phyloP scores from a whole-genome alignment of 2,113 vertebrate species.

The Odocoileus hemionus region DNA sequence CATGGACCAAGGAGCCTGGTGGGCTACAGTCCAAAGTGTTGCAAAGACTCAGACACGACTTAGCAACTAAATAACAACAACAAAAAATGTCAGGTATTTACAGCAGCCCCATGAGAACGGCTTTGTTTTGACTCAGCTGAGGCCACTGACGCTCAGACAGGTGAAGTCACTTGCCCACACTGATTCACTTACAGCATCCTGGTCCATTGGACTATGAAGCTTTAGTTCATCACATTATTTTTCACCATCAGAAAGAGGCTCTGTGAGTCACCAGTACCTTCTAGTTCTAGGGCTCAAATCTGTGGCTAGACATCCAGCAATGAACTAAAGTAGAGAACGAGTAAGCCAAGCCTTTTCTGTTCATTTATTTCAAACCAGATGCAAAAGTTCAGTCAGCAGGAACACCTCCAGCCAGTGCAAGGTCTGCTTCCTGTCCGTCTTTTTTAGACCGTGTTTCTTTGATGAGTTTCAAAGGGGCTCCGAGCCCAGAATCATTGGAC shows the following conservation, averaged over 20 bases:
- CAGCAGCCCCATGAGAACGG: not conserved
- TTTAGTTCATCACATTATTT: not conserved
- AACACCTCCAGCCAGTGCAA: not conserved
- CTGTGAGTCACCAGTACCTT: not conserved
- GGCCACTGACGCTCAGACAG: not conserved
- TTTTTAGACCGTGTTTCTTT: not conserved
- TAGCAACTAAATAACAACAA: not conserved
- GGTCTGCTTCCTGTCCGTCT: not conserved
- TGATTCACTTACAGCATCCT: fast-evolving
- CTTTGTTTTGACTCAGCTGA: not conserved
- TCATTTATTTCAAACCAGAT: not conserved
- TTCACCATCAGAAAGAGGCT: not conserved
- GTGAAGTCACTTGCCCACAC: not conserved
- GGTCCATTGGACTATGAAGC: not conserved
- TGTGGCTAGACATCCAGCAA: not conserved
- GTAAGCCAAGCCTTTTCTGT: not conserved
- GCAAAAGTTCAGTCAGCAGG: not conserved
- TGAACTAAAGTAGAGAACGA: not conserved
- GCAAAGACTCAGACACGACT: not conserved
- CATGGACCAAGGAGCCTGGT: not conserved
- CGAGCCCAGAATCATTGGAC: not conserved
- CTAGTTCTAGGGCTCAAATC: not conserved
- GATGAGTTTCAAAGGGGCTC: not conserved
- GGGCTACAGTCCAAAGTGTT: not conserved
- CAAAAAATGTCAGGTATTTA: not conserved